Evolutionary conservation across 2,797 vertebrate genomes (phyloP).

Genomic region (Melanogrammus aeglefinus): DNA sequence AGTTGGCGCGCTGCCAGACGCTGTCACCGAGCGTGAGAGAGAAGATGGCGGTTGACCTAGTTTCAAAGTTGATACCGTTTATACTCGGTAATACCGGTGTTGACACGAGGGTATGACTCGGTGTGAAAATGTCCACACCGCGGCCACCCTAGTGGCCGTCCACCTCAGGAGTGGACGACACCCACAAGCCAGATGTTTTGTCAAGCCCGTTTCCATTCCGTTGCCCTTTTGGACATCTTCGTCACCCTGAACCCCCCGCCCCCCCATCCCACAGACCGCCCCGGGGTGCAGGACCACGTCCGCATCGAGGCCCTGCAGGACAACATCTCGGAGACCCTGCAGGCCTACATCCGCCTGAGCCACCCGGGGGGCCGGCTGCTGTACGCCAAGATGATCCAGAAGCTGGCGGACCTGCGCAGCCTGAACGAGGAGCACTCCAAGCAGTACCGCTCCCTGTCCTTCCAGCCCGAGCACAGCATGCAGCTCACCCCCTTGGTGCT

Average conservation of each 20-base stretch:
- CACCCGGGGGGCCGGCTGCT: conserved; percentile 86
- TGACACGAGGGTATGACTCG: no score
- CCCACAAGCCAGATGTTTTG: neutral
- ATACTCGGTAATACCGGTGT: no score
- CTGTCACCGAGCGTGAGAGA: no score
- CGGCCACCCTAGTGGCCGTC: no score
- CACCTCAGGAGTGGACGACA: neutral
- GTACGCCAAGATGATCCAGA: conserved; percentile 98
- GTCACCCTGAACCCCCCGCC: neutral
- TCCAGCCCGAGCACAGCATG: conserved; percentile 89
- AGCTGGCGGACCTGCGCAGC: conserved; percentile 91
- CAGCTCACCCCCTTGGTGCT: conserved; percentile 95
- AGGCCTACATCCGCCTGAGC: conserved; percentile 81
- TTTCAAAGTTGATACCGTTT: no score
- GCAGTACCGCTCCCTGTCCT: conserved; percentile 92
- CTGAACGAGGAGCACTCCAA: conserved; percentile 96
- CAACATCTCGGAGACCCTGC: conserved; percentile 83
- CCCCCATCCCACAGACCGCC: conserved; percentile 77
- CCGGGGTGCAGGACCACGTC: conserved; percentile 85
- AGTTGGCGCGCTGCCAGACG: no score
- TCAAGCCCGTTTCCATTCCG: neutral
- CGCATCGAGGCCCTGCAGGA: conserved; percentile 90
- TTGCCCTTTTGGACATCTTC: conserved; percentile 1
- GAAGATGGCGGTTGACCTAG: no score
- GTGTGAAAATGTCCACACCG: no score